These are phyloP conservation scores for Caenorhabditis brenneri DNA, from an alignment of 1,140 invertebrate species.

Conservation along the genomic window DNA sequence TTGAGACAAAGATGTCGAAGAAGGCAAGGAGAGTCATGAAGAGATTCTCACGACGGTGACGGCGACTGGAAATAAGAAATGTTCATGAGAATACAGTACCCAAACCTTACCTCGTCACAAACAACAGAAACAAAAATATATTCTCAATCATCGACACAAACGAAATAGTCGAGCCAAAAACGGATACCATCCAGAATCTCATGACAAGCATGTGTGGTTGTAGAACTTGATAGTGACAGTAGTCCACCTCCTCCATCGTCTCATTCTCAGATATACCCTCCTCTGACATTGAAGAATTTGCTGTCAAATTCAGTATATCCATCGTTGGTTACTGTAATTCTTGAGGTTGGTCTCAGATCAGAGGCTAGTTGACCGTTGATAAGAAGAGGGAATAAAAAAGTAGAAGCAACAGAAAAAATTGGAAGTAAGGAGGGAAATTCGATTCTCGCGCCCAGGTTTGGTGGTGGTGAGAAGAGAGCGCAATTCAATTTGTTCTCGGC, in stretches of 20 bases:
- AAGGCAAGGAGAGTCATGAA: constrained; percentile 67
- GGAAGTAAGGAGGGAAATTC: too few relatives aligned
- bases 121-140: constrained; percentile 63
- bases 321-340: neutral
- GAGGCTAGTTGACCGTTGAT: neutral
- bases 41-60: constrained; percentile 63
- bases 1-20: constrained; percentile 67
- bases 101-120: constrained; percentile 61
- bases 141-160: constrained; percentile 62
- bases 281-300: neutral
- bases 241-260: neutral
- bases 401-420: neutral
- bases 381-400: neutral
- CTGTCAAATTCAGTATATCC: neutral
- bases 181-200: constrained; percentile 65
- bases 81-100: too few relatives aligned
- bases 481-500: neutral
- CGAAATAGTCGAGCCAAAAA: constrained; percentile 64
- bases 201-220: constrained; percentile 59
- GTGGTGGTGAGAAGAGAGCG: neutral
- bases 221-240: constrained; percentile 37
- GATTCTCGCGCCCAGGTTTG: neutral
- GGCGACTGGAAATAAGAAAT: constrained; percentile 49
- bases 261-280: neutral
- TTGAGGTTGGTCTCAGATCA: neutral